Conservation (phyloP, 1,140 invertebrate species). For the Andricus grossulariae region DNA sequence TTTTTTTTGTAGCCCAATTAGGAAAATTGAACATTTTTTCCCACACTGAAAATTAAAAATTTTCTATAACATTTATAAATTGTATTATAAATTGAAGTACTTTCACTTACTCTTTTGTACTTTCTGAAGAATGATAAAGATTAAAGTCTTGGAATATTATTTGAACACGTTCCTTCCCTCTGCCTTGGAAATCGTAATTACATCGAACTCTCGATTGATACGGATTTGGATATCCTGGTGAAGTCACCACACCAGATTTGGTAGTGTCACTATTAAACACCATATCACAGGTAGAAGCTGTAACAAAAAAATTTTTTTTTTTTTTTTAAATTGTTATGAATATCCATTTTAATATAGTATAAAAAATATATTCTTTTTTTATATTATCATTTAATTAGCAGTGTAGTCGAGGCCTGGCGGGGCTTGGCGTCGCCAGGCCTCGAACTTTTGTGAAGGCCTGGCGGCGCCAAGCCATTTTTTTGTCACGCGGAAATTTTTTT, state of each 20-base stretch:
- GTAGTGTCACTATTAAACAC: constrained; percentile 86
- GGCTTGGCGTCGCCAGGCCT: no score
- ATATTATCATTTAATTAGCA: no score
- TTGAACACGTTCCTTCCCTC: constrained; percentile 87
- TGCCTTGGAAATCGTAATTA: constrained; percentile 89
- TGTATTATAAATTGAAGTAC: not conserved
- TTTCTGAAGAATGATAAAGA: constrained; percentile 78
- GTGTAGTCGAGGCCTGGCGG: no score
- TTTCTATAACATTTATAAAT: no score
- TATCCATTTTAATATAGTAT: not conserved
- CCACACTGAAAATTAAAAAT: no score
- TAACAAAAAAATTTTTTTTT: constrained; percentile 71
- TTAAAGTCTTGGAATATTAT: constrained; percentile 87
- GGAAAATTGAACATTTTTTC: no score
- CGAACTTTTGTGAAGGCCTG: no score
- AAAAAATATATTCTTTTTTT: no score
- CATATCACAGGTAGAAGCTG: constrained; percentile 86
- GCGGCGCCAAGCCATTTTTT: no score
- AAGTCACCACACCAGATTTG: constrained; percentile 87
- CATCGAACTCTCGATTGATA: constrained; percentile 86
- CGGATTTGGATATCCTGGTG: constrained; percentile 85
- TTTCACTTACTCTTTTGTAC: constrained; percentile 79
- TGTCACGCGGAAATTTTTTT: no score
- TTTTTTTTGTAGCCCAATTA: no score
- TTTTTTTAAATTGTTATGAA: not conserved